phyloP scores from a whole-genome alignment of 2,797 vertebrate genomes.

The Falco rusticolus region DNA sequence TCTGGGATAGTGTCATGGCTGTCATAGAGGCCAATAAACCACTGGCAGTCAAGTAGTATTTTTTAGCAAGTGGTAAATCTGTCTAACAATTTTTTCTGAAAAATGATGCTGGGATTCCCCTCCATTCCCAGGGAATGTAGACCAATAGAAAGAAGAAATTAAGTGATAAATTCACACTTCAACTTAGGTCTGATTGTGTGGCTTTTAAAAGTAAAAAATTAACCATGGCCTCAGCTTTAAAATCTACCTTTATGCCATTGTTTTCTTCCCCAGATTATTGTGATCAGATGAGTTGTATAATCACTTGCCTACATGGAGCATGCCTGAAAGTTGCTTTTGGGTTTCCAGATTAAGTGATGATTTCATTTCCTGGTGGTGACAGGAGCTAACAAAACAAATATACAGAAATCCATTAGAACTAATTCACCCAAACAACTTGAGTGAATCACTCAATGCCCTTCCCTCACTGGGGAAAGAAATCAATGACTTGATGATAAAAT shows the following conservation, averaged over 20 bases:
- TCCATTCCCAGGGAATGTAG: not conserved
- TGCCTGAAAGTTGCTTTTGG: not conserved
- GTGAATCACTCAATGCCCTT: conserved; percentile 13
- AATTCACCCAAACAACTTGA: conserved; percentile 32
- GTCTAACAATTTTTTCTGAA: not conserved
- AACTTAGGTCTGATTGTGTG: not conserved
- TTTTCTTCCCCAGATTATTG: not conserved
- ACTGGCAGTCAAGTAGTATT: not conserved
- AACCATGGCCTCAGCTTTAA: not conserved
- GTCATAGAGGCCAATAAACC: not conserved
- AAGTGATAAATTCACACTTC: not conserved
- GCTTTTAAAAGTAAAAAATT: not conserved
- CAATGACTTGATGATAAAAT: conserved; percentile 6
- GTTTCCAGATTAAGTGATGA: conserved; percentile 18
- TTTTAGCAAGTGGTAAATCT: not conserved
- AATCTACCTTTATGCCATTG: not conserved
- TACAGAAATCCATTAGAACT: conserved; percentile 53
- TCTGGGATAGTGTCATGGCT: not conserved
- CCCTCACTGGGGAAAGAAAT: not conserved
- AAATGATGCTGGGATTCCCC: not conserved
- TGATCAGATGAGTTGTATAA: not conserved
- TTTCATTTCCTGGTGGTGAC: conserved; percentile 8
- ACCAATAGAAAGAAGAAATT: not conserved
- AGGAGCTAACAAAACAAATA: conserved; percentile 39
- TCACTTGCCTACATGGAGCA: not conserved